A percentile compares a stretch with the other conserved stretches of the same genome.
phyloP scores from a whole-genome alignment of 1,140 invertebrate genomes.

The Drosophila varians region DNA sequence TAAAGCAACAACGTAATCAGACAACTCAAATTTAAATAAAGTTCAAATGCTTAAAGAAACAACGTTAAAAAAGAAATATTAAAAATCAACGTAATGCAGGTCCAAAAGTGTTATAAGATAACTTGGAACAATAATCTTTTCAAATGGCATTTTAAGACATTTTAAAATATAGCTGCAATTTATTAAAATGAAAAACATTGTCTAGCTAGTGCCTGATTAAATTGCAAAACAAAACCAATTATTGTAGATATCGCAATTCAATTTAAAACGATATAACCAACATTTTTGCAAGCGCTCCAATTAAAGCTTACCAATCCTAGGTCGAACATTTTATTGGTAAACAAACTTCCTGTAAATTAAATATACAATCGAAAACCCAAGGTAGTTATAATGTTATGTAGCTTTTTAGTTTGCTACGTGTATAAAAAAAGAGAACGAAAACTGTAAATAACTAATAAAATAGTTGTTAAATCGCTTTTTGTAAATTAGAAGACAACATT shows the following conservation, averaged over 20 bases:
- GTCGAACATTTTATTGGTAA: slow-evolving; percentile 27
- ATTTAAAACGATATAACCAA: slow-evolving; percentile 13
- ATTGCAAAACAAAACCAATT: slow-evolving; percentile 19
- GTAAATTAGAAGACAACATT: slow-evolving; percentile 66
- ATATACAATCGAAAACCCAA: slow-evolving; percentile 12
- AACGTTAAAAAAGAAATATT: slow-evolving; percentile 20
- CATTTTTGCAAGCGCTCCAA: slow-evolving; percentile 41
- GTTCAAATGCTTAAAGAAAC: slow-evolving; percentile 44
- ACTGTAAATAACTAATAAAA: slow-evolving; percentile 45
- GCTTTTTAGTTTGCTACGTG: slow-evolving; percentile 63
- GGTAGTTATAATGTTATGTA: slow-evolving; percentile 63
- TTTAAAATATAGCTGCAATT: slow-evolving; percentile 33
- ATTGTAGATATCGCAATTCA: slow-evolving; percentile 46
- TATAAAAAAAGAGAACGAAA: slow-evolving; percentile 33
- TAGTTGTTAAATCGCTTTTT: slow-evolving; percentile 73
- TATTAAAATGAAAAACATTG: slow-evolving; percentile 18
- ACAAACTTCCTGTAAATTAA: slow-evolving; percentile 33
- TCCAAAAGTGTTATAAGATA: slow-evolving; percentile 77
- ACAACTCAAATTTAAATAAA: slow-evolving; percentile 23
- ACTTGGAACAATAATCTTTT: slow-evolving; percentile 78
- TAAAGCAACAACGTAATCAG: slow-evolving; percentile 15
- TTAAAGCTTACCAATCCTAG: slow-evolving; percentile 33
- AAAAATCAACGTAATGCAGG: slow-evolving; percentile 61
- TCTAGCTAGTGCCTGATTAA: slow-evolving; percentile 49
- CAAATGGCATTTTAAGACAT: slow-evolving; percentile 74